These are phyloP conservation scores for Gymnorhina tibicen DNA, from an alignment of 2,113 vertebrate genomes.

Conservation along the genomic window DNA sequence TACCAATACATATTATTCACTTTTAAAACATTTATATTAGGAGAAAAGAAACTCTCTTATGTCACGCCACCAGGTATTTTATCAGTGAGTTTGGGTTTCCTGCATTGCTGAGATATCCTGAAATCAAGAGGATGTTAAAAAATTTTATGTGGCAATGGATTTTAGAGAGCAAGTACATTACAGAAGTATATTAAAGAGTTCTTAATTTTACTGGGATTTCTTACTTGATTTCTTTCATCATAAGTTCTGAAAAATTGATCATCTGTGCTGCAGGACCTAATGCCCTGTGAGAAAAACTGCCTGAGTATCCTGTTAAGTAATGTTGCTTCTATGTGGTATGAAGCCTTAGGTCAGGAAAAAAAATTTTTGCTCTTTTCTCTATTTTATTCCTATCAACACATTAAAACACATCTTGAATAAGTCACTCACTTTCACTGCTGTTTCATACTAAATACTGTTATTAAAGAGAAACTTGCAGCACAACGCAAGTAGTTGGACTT, in stretches of 20 bases:
- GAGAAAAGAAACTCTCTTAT: neutral
- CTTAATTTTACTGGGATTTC: neutral
- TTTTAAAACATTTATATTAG: neutral
- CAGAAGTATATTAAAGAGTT: neutral
- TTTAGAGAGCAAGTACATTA: neutral
- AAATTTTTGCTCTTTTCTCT: neutral
- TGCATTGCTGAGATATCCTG: neutral
- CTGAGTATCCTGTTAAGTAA: neutral
- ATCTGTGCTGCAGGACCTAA: neutral
- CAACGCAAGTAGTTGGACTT: neutral
- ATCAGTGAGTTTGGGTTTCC: neutral
- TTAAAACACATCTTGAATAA: neutral
- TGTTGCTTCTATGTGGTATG: neutral
- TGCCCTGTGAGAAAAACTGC: neutral
- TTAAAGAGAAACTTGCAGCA: neutral
- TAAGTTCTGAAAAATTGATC: neutral
- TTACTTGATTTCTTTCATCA: neutral
- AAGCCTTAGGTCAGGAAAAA: neutral
- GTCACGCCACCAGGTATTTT: neutral
- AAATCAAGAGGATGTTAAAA: neutral
- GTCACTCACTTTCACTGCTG: neutral
- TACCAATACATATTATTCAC: neutral
- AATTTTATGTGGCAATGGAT: neutral
- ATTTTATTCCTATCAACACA: neutral
- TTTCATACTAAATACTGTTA: neutral